A percentile compares a stretch with the other conserved stretches of the same genome.
These are phyloP conservation scores for Galaxias olidus DNA, from an alignment of 2,797 vertebrate species.

Conservation along the genomic window DNA sequence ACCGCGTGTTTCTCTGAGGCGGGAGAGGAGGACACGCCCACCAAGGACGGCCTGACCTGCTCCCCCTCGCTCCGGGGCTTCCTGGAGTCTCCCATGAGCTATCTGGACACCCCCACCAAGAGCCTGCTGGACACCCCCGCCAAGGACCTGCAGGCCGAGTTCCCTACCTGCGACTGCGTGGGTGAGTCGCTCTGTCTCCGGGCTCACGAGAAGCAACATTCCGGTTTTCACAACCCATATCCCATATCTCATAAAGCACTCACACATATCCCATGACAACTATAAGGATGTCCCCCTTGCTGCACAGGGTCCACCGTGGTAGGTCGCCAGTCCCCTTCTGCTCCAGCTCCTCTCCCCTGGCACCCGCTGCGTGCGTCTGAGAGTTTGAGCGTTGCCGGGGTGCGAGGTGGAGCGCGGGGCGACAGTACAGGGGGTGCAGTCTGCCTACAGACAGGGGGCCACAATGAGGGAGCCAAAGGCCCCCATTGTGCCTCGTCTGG, in stretches of 20 bases:
- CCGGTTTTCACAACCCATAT: not conserved
- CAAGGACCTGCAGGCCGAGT: conserved; percentile 88
- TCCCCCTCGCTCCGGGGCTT: conserved; percentile 92
- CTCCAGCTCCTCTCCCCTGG: conserved; percentile 44
- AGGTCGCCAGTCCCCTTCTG: conserved; percentile 19
- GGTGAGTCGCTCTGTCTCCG: conserved; percentile 77
- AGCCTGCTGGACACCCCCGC: conserved; percentile 90
- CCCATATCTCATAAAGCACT: not conserved
- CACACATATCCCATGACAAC: not conserved
- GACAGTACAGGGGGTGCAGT: conserved; percentile 42
- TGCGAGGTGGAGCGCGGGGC: conserved; percentile 29
- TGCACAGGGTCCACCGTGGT: not conserved
- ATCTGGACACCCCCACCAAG: conserved; percentile 93
- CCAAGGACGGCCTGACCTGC: conserved; percentile 84
- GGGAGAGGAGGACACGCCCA: conserved; percentile 82
- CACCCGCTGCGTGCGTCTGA: conserved; percentile 48
- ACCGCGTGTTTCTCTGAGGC: conserved; percentile 83
- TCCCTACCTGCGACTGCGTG: conserved; percentile 91
- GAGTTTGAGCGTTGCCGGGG: conserved; percentile 60
- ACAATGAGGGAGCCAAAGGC: conserved; percentile 70
- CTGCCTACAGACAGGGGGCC: conserved; percentile 48
- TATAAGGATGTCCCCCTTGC: not conserved
- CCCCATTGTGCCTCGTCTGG: conserved; percentile 59
- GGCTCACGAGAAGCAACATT: not conserved
- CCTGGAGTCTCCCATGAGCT: conserved; percentile 92